phyloP scores from a whole-genome alignment of 2,888 invertebrate genomes.

The Tupiocoris notatus region DNA sequence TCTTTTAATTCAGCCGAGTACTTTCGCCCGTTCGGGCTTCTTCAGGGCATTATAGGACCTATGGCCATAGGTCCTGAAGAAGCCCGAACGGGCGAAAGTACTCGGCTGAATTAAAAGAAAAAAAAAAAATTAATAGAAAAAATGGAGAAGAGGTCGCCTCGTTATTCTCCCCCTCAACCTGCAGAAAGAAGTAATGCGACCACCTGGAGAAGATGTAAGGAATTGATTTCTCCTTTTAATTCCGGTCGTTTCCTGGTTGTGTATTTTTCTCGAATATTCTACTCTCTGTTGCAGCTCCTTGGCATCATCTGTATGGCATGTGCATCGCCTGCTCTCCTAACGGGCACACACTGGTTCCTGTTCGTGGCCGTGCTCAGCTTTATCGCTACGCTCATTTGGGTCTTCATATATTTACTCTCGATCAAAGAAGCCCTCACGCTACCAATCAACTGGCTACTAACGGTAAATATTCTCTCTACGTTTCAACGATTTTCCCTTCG shows the following conservation, averaged over 20 bases:
- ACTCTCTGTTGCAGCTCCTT: conserved; percentile 64
- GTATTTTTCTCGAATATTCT: not conserved
- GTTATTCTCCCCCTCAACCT: too few relatives aligned
- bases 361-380: conserved; percentile 80
- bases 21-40: too few relatives aligned
- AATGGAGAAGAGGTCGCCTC: too few relatives aligned
- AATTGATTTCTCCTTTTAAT: not conserved
- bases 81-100: too few relatives aligned
- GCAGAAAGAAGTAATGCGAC: too few relatives aligned
- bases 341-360: conserved; percentile 76
- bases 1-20: too few relatives aligned
- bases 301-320: conserved; percentile 84
- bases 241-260: not conserved
- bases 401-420: conserved; percentile 74
- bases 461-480: conserved; percentile 60
- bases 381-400: conserved; percentile 79
- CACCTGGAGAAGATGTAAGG: too few relatives aligned
- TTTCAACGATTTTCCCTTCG: too few relatives aligned
- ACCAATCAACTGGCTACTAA: conserved; percentile 79
- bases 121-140: too few relatives aligned
- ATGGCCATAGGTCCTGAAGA: too few relatives aligned
- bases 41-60: too few relatives aligned
- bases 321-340: conserved; percentile 66
- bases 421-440: conserved; percentile 74
- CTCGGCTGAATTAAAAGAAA: too few relatives aligned